These are phyloP conservation scores for Poeciliopsis turrubarensis DNA, from an alignment of 2,113 vertebrate genomes.

Conservation along the genomic window DNA sequence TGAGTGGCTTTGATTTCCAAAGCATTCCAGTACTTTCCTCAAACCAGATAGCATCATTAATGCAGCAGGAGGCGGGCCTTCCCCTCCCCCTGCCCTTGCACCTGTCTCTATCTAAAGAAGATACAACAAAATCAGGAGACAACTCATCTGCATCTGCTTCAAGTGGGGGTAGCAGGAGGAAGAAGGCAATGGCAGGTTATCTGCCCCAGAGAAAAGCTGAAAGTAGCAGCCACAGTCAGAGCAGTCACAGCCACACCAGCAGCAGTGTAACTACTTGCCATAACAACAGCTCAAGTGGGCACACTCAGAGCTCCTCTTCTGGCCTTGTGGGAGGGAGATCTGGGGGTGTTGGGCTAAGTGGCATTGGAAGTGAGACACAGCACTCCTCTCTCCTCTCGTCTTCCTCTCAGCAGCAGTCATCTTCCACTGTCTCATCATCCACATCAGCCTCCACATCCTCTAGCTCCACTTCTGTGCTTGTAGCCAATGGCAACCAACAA, in stretches of 20 bases:
- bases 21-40: conserved; percentile 84
- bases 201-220: conserved; percentile 82
- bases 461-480: conserved; percentile 78
- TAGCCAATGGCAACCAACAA: conserved; percentile 77
- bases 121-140: conserved; percentile 69
- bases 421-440: conserved; percentile 77
- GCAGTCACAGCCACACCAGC: conserved; percentile 44
- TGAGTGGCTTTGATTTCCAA: conserved; percentile 83
- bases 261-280: conserved; percentile 69
- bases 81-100: conserved; percentile 81
- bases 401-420: conserved; percentile 75
- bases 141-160: conserved; percentile 62
- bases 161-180: conserved; percentile 80
- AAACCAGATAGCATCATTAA: conserved; percentile 82
- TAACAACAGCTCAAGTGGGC: conserved; percentile 72
- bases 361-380: conserved; percentile 71
- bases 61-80: conserved; percentile 83
- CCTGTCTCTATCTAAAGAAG: conserved; percentile 81
- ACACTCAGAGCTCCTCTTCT: conserved; percentile 75
- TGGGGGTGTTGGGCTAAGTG: conserved; percentile 69
- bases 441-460: conserved; percentile 76
- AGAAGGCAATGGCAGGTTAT: conserved; percentile 85
- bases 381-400: conserved; percentile 77
- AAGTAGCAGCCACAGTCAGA: conserved; percentile 57
- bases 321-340: conserved; percentile 76